Base-by-base conservation (phyloP, 2,113 vertebrate species). In the Peucedramus taeniatus region DNA sequence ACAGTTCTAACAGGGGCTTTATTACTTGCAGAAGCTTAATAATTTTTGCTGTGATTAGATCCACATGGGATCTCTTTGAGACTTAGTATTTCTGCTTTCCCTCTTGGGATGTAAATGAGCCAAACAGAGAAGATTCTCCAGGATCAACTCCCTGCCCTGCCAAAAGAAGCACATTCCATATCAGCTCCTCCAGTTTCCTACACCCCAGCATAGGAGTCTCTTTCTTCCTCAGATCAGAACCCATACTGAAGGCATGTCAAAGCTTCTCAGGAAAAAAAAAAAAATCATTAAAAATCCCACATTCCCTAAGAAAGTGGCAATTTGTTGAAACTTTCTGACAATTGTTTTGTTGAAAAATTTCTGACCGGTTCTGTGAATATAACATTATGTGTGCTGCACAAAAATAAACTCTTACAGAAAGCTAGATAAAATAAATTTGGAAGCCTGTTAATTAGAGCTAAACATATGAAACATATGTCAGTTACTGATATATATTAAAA, bases 391-490 rank as follows among this genome's bases (percentile, higher is more conserved):
- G 44, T 68, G 70, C 22, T 69, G 47, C 27, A 89, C 70, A 60
- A 81, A 94, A 94, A 82, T 78, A 86, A 94, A 87, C 72, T 57
- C 76, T 78, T 84, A 47, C 22, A 81, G 83, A 80, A 64, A 93
- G 49, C 18, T 74, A 65, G 45, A 74, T 63, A 84, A 83, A 47
- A 89, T 37, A 84, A 53, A 74, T 80, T 71, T 68, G 24, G 69
- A 89, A 78, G 72, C 47, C 27, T n/a, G 39, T 51, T 92, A 90
- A 83, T 94, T 95, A 81, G 74, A 89, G 53, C 74, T 82, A 89
- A 96, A 76, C 54, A 84, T 80, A 81, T n/a, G 64, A 91, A 94
- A 69, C 74, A 82, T 76, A 94, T 54, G 69, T 69, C 87, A 85
- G 69, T 82, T 91, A 44, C 44, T 82, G 79, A 87, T 21, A 24